These are phyloP conservation scores for Pseudomyrmex sp. DNA, from an alignment of 1,140 invertebrate species.

Conservation along the genomic window DNA sequence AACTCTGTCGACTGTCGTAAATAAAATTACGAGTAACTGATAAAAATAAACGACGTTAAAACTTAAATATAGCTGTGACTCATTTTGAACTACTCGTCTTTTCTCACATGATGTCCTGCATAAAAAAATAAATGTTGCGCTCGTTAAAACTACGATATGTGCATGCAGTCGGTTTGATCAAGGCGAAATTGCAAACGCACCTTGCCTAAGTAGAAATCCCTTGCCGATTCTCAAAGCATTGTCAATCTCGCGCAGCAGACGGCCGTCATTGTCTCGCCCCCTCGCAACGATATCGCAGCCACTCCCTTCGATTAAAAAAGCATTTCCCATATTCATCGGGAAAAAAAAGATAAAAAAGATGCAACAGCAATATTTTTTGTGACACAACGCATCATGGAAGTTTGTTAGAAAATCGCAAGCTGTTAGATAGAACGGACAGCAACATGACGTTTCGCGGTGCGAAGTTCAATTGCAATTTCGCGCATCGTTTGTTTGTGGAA, in stretches of 20 bases:
- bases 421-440: not conserved
- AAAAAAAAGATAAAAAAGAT: constrained; percentile 20
- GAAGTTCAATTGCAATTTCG: not conserved
- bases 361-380: constrained; percentile 9
- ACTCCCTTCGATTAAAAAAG: constrained; percentile 78
- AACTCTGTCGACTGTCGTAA: not conserved
- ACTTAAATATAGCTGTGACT: not conserved
- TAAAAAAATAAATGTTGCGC: not conserved
- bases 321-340: constrained; percentile 69
- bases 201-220: constrained; percentile 87
- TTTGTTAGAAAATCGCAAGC: not conserved
- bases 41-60: not conserved
- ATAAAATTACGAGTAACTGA: not conserved
- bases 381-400: not conserved
- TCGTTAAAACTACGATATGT: not conserved
- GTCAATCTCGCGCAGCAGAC: constrained; percentile 89
- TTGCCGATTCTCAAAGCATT: constrained; percentile 86
- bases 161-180: constrained; percentile 51
- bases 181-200: constrained; percentile 78
- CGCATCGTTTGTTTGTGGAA: not conserved
- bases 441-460: not conserved
- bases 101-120: too few relatives aligned
- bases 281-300: constrained; percentile 71
- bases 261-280: constrained; percentile 78
- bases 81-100: too few relatives aligned